A percentile compares a stretch with the other conserved stretches of the same genome.
These are phyloP conservation scores for Tachycineta bicolor DNA, from an alignment of 2,113 vertebrate species.

Conservation along the genomic window DNA sequence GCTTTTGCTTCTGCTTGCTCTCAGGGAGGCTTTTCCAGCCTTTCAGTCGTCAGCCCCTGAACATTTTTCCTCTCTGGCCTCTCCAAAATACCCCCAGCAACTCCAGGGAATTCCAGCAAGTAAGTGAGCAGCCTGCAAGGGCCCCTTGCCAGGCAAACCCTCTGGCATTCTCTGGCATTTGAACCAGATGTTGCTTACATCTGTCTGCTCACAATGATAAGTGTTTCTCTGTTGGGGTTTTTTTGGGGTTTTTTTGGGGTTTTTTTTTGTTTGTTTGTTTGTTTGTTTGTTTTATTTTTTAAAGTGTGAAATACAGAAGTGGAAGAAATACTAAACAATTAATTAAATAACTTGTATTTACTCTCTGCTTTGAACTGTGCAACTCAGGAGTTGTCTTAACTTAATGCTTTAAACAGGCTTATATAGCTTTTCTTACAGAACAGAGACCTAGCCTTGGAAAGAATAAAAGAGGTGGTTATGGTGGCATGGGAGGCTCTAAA, in stretches of 20 bases:
- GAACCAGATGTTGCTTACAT: not conserved
- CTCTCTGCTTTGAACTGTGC: not conserved
- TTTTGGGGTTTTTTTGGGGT: not conserved
- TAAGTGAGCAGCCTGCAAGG: not conserved
- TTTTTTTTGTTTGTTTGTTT: too few species aligned
- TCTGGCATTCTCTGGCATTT: not conserved
- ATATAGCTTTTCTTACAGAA: not conserved
- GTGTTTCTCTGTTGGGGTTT: not conserved
- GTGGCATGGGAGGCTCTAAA: not conserved
- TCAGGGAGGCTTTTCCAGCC: not conserved
- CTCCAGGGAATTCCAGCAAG: not conserved
- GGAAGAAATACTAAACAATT: not conserved
- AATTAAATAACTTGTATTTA: not conserved
- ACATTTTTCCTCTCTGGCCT: not conserved
- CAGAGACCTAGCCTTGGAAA: not conserved
- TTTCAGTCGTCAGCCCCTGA: not conserved
- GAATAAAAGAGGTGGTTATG: not conserved
- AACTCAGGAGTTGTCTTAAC: not conserved
- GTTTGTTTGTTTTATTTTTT: not conserved
- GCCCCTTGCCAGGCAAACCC: not conserved
- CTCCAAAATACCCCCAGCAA: not conserved
- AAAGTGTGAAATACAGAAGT: not conserved
- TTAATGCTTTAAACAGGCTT: not conserved
- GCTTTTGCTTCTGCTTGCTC: constrained; percentile 3
- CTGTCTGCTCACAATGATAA: not conserved